Evolutionary conservation across 2,888 invertebrate species (phyloP).

Genomic region (Torymus aiolomorphi): DNA sequence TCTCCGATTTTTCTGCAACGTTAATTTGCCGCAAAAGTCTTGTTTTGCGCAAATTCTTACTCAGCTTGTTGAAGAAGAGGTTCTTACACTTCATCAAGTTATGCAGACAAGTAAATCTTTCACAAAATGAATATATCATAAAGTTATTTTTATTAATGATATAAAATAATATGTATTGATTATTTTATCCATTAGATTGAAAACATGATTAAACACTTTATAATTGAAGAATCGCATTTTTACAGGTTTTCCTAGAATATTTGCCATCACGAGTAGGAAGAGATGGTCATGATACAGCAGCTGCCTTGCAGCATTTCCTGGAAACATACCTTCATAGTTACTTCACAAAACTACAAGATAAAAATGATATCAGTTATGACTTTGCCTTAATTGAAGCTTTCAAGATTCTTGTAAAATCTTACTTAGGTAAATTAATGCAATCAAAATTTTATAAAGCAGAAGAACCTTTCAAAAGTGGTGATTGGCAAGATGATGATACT

Average conservation of each 20-base stretch:
- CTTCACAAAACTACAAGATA: constrained; percentile 63
- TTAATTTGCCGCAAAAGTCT: constrained; percentile 77
- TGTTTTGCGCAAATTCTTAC: constrained; percentile 76
- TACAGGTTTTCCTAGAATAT: constrained; percentile 81
- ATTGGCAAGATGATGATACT: constrained; percentile 65
- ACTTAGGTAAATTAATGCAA: constrained; percentile 77
- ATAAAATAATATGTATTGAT: too few relatives aligned
- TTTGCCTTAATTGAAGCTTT: constrained; percentile 78
- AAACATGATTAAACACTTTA: too few relatives aligned
- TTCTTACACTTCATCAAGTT: constrained; percentile 75
- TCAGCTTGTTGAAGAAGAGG: constrained; percentile 75
- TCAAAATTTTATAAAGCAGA: constrained; percentile 67
- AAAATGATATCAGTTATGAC: constrained; percentile 73
- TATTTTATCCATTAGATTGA: too few relatives aligned
- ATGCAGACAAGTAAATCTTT: constrained; percentile 73
- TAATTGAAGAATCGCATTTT: constrained; percentile 56
- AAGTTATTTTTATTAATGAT: too few relatives aligned
- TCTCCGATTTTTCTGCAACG: constrained; percentile 78
- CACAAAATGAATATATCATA: too few relatives aligned
- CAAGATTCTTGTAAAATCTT: constrained; percentile 80
- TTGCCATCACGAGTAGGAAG: constrained; percentile 82
- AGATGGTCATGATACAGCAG: constrained; percentile 73
- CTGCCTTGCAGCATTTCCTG: constrained; percentile 72
- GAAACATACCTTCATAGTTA: constrained; percentile 71
- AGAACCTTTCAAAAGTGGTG: constrained; percentile 56